phyloP scores from a whole-genome alignment of 2,888 invertebrate genomes.

The Dicycla oo region DNA sequence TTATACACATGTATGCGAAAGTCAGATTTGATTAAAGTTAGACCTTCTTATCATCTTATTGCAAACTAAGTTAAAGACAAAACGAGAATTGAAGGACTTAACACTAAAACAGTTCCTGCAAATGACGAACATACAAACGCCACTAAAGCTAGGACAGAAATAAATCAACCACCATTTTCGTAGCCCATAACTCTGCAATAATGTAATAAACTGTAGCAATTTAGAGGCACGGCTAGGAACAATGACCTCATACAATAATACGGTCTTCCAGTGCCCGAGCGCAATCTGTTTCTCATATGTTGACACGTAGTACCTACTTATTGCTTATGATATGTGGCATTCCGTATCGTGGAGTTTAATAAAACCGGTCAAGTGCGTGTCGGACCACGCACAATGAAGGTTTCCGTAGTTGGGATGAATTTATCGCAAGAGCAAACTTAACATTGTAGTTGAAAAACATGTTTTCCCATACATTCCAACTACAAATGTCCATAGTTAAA shows the following conservation, averaged over 20 bases:
- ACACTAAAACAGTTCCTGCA: conserved; percentile 1
- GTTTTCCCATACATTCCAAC: no score
- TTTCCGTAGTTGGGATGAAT: no score
- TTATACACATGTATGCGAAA: background rate
- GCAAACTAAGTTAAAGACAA: background rate
- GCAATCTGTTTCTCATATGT: conserved; percentile 75
- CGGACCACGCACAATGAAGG: no score
- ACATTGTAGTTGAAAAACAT: no score
- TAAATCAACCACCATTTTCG: conserved; percentile 49
- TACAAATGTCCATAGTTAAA: no score
- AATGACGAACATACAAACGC: conserved; percentile 9
- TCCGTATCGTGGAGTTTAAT: background rate
- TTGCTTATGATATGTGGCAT: conserved; percentile 42
- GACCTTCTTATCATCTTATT: background rate
- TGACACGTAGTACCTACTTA: conserved; percentile 60
- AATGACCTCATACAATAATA: conserved; percentile 84
- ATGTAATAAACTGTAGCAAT: conserved; percentile 77
- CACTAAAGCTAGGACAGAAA: conserved; percentile 42
- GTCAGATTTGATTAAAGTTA: background rate
- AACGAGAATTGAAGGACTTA: background rate
- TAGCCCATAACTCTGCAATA: conserved; percentile 60
- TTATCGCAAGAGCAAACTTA: no score
- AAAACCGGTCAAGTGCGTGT: no score
- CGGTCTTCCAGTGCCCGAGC: conserved; percentile 76
- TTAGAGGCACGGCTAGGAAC: conserved; percentile 81